Percentiles rank a stretch among this genome's conserved stretches.
Conservation (phyloP, 1,140 invertebrate species). For the Ooceraea biroi region DNA sequence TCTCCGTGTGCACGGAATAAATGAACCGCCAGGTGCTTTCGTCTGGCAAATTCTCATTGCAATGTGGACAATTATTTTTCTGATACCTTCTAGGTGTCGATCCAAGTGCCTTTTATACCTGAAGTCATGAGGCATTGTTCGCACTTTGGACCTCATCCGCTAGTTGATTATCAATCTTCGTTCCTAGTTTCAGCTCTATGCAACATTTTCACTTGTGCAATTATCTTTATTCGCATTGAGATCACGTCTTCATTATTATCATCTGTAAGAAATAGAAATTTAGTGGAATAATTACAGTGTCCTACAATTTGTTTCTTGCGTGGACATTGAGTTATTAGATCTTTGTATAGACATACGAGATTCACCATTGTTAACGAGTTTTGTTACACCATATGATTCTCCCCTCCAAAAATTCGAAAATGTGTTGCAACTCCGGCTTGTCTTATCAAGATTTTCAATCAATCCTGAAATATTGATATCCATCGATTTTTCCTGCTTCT, state of each 20-base stretch:
- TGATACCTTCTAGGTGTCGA: constrained; percentile 82
- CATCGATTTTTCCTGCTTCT: not conserved
- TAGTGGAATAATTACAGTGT: not conserved
- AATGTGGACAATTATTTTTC: constrained; percentile 82
- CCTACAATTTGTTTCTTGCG: constrained; percentile 11
- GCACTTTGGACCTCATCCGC: constrained; percentile 68
- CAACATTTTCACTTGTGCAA: constrained; percentile 21
- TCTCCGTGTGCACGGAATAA: constrained; percentile 80
- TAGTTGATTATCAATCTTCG: constrained; percentile 39
- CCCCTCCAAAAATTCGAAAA: constrained; percentile 27
- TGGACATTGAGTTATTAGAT: constrained; percentile 18
- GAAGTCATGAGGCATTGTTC: constrained; percentile 81
- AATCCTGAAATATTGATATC: constrained; percentile 14
- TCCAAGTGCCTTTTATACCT: constrained; percentile 81
- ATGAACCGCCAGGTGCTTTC: constrained; percentile 82
- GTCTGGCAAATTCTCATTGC: constrained; percentile 81
- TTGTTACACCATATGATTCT: not conserved
- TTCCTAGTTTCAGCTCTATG: constrained; percentile 65
- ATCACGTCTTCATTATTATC: not conserved
- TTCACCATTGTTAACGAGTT: constrained; percentile 22
- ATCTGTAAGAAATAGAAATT: not conserved
- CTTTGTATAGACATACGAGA: not conserved
- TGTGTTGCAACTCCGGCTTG: not conserved
- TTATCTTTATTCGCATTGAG: constrained; percentile 2
- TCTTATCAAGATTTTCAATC: not conserved